Evolutionary conservation across 2,113 vertebrate species (phyloP), one percentile per base, ranked within the genome.

Genomic region (Anoura caudifer): DNA sequence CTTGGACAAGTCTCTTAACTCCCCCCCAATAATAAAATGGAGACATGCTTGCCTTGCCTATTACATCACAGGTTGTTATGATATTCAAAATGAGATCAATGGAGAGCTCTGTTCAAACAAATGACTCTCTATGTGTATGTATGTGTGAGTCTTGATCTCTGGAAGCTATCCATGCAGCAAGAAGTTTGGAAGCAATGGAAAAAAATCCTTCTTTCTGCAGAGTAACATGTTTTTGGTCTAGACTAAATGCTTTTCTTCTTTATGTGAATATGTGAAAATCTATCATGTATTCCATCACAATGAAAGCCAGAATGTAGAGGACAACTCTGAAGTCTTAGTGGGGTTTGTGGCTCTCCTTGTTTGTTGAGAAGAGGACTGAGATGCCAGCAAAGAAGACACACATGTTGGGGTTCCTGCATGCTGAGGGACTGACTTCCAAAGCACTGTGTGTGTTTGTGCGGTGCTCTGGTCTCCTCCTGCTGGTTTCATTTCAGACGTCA

Each of bases 401-500:
- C 24, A 10, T 1, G 11, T 8, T 61, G 19, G 17, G 43, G 38
- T 4, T 45, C 50, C 59, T 47, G 12, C 6, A 8, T 3, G 31
- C 33, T 1, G 7, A 33, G 5, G 13, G 43, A 7, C 38, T 83
- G 56, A 9, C 56, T 87, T 36, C 59, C 26, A 43, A 59, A 70
- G 36, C 22, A 26, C 14, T 0, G 3, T 1, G 47, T 61, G 15
- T 69, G 12, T 47, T 85, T 79, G 19, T 88, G 50, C 4, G 1
- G 22, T 24, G 61, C 50, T 84, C 31, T 41, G 36, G 65, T 69
- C 20, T 83, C 41, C 36, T 59, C 69, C 17, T 17, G 3, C 79
- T 83, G 70, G 45, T 69, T 98, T 97, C 69, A 86, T 86, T 76
- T 87, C 75, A 97, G 70, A 94, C 81, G 90, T 96, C 97, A 95